Evolutionary conservation across 2,797 vertebrate genomes (phyloP), one percentile per base, ranked within the genome.

Genomic region (Coregonus suidteri): DNA sequence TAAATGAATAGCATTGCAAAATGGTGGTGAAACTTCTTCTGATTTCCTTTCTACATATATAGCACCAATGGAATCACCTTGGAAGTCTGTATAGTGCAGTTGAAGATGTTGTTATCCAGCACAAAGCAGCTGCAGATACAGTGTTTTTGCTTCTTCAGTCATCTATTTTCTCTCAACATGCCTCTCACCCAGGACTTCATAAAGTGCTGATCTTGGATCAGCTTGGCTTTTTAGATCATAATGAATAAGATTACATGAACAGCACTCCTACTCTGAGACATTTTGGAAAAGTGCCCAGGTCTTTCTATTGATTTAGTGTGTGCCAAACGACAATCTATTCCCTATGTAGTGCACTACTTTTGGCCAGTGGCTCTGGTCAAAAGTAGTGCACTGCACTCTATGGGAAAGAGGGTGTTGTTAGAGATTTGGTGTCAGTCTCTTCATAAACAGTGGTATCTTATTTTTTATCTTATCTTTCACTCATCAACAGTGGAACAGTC

Each of bases 41-140:
- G 83, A 71, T 75, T 51, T 54, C 53, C 64, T 72, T 83, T 76
- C 71, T 78, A 87, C 86, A 88, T 83, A 83, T 79, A 88, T 25
- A 25, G 90, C 90, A 87, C 87, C 85, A 79, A 77, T 79, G 71
- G 74, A 62, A 62, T 77, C 73, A 80, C 66, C 31, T 3, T 77
- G 75, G 15, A 54, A 77, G 67, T 52, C 56, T 65, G 69, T 64
- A 9, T 13, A 4, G 18, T 6, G 4, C 52, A 71, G 52, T 62
- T 18, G 18, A 30, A 52, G 31, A 34, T 34, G 5, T 16, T 31
- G 52, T 56, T 75, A 20, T n/a, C n/a, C 3, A n/a, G n/a, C n/a
- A n/a, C n/a, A 69, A 34, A 78, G 76, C 81, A 80, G 31, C 31
- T 34, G 75, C 71, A 69, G 74, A 82, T 18, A 71, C 75, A 77